These are phyloP conservation scores for Tachysurus fulvidraco DNA, from an alignment of 2,113 vertebrate species.

Conservation along the genomic window DNA sequence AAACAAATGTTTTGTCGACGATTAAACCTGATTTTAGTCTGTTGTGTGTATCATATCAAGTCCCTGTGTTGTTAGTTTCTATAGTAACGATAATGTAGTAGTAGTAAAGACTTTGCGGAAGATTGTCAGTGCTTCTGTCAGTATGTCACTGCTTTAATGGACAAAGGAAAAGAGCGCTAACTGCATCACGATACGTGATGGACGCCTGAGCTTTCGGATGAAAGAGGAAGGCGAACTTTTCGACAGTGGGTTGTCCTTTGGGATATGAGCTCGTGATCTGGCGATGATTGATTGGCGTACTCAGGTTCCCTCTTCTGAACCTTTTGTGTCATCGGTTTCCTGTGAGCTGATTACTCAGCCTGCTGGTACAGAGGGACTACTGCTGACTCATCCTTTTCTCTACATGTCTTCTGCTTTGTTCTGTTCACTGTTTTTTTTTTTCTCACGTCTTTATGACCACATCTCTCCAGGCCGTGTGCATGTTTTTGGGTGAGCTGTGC, in stretches of 20 bases:
- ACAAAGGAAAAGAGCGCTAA: background rate
- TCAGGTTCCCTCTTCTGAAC: constrained; percentile 8
- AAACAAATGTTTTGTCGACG: background rate
- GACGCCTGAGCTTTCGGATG: background rate
- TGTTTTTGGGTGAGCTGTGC: constrained; percentile 90
- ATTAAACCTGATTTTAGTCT: background rate
- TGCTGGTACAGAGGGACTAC: background rate
- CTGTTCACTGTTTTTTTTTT: too few relatives aligned
- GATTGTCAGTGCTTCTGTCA: background rate
- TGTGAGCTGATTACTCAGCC: background rate
- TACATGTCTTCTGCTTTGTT: background rate
- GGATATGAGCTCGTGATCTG: background rate
- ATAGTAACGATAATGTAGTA: background rate
- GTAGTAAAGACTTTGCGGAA: too few relatives aligned
- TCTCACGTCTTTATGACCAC: background rate
- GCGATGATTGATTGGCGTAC: background rate
- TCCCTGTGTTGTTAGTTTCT: background rate
- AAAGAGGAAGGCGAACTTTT: constrained; percentile 3
- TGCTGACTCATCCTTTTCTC: background rate
- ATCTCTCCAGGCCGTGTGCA: constrained; percentile 79
- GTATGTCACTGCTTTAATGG: background rate
- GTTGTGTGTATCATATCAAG: background rate
- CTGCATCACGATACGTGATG: too few relatives aligned
- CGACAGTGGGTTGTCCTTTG: too few relatives aligned
- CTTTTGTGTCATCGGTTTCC: background rate